These are phyloP conservation scores for Aphrophora alni DNA, from an alignment of 2,888 invertebrate species.

Conservation along the genomic window DNA sequence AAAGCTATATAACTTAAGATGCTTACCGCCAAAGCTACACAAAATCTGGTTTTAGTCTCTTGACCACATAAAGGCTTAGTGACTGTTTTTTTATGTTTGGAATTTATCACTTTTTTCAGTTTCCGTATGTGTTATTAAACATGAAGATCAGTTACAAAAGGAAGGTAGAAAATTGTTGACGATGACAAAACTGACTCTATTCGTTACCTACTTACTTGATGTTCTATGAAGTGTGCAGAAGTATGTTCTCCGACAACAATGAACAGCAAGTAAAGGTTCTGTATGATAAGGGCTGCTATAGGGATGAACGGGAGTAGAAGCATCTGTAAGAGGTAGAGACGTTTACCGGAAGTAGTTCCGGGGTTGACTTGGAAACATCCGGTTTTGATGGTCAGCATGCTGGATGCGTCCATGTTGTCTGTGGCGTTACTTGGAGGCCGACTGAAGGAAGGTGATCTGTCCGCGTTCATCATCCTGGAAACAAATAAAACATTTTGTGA, in stretches of 20 bases:
- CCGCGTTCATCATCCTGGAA: not conserved
- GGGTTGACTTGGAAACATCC: not conserved
- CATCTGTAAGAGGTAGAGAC: conserved; percentile 70
- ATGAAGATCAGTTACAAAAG: no score
- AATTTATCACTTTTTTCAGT: no score
- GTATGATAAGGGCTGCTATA: conserved; percentile 82
- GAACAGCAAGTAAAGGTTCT: conserved; percentile 57
- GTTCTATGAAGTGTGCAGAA: not conserved
- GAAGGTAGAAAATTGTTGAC: no score
- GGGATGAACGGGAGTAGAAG: conserved; percentile 85
- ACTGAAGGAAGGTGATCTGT: not conserved
- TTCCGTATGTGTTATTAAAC: no score
- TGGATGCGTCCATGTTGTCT: not conserved
- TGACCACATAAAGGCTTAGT: no score
- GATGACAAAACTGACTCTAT: no score
- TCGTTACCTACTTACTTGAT: not conserved
- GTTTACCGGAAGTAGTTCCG: not conserved
- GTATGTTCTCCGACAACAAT: not conserved
- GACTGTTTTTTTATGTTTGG: no score
- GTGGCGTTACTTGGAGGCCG: not conserved
- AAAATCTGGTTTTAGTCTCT: no score
- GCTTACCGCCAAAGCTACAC: no score
- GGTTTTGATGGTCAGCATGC: not conserved
- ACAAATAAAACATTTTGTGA: not conserved
- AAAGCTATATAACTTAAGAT: no score